These are phyloP conservation scores for Buathra laborator DNA, from an alignment of 2,888 invertebrate genomes.

Conservation along the genomic window DNA sequence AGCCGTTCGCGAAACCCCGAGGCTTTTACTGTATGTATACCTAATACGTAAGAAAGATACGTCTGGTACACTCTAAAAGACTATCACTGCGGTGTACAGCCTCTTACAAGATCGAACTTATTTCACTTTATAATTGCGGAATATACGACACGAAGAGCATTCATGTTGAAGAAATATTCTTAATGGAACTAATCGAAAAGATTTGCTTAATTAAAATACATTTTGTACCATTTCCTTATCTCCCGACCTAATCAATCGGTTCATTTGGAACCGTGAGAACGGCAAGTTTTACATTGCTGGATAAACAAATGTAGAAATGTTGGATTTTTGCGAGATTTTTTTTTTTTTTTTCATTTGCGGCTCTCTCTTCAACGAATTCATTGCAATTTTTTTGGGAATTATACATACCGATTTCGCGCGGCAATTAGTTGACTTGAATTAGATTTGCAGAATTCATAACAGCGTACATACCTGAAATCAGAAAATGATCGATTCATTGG, in stretches of 20 bases:
- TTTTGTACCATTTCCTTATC: too few species aligned
- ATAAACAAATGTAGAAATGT: neutral
- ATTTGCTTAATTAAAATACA: neutral
- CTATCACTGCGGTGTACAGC: neutral
- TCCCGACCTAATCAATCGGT: too few species aligned
- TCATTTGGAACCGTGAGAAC: neutral
- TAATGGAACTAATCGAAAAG: neutral
- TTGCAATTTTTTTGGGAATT: neutral
- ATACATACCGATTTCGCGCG: slow-evolving; percentile 26
- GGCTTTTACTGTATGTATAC: slow-evolving; percentile 9
- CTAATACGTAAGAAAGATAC: slow-evolving; percentile 14
- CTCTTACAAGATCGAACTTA: neutral
- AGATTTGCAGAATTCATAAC: neutral
- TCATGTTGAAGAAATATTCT: too few species aligned
- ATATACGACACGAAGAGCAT: neutral
- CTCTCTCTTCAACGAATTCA: neutral
- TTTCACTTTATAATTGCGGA: neutral
- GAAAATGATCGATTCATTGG: neutral
- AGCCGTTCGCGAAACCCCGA: slow-evolving; percentile 2
- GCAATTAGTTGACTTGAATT: slow-evolving; percentile 7
- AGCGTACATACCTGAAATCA: slow-evolving; percentile 37
- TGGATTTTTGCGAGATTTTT: neutral
- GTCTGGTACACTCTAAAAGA: neutral
- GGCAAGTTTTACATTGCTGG: neutral
- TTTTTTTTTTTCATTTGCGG: neutral